Base-by-base conservation (phyloP, 2,888 invertebrate genomes). In the Brachynemurus nebulosus region DNA sequence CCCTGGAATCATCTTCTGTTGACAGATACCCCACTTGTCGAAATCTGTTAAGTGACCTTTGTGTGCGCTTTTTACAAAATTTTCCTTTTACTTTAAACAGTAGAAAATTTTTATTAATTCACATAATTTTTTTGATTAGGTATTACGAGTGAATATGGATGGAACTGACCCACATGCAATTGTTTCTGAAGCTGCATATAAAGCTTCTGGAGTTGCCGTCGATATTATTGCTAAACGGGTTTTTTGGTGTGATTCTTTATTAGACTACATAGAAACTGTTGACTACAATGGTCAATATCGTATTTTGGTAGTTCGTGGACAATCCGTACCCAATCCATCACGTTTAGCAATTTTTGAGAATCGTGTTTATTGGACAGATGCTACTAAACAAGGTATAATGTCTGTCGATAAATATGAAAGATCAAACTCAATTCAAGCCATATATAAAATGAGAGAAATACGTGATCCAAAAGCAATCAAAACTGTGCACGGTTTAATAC, bases 201-300 rank as follows among this genome's bases (percentile, higher is more conserved):
- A 90, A 62, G 95, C 95, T 0, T 86, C 88, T 2, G 93, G 93
- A 3, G 78, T 96, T 8, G 78, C 92, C 0, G 80, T 92, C 0
- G 96, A 97, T 63, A 80, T 86, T n/a, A 81, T 91, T 18, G 80
- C 85, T 0, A 80, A 86, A 55, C 68, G 96, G 40, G 79, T 98
- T 6, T 96, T 88, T 66, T 97, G 96, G 95, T 93, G 95, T 57
- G 97, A 98, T 62, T 86, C 91, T 0, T 68, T 93, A 11, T 67
- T 96, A 43, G 95, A 97, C 66, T 91, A 95, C 60, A 91, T 98
- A 50, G 95, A 96, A 59, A 89, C 92, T 0, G 88, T 93, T 0
- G 90, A 95, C 62, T 98, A 97, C 63, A 78, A 89, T 42, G 95
- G 95, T 1, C 72, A 77, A 47, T 77, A 83, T 52, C 71, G 93